Evolutionary conservation across 2,888 invertebrate species (phyloP), one percentile per base, ranked within the genome.

Genomic region (Sinohyriopsis cumingii): DNA sequence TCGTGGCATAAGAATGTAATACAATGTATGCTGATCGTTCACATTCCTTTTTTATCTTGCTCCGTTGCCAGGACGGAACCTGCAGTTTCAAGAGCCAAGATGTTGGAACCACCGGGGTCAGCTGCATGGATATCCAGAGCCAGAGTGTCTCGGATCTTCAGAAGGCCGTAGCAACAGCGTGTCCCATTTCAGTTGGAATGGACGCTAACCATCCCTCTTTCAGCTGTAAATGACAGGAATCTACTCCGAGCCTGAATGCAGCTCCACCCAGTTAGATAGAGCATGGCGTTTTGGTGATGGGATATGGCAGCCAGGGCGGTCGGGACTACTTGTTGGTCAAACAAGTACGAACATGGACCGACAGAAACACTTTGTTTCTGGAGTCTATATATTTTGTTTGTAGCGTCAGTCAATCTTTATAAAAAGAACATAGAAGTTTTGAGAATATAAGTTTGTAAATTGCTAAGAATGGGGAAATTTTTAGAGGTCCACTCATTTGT

Each of bases 151-250:
- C 92, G 7, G 93, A 93, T 86, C 91, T 97, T 84, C 92, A 93
- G 91, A 90, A 92, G 75, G 96, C 96, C 18, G 93, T 96, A 65
- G 96, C 96, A 70, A 94, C 94, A 0, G 89, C 94, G 77, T 96
- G 96, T 0, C 96, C 96, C 18, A 92, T 96, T 55, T 93, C 95
- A 9, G 94, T 96, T 68, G 96, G 95, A 83, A 96, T 96, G 87
- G 96, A 97, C 92, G 96, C 96, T 73, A 93, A 94, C 61, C 81
- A 81, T 65, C 33, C 45, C 33, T 93, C 93, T 75, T 96, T 93
- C 79, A 76, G 59, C 70, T 78, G 0, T 71, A 25, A 63, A 73
- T 69, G 61, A 63, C 25, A 33, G 81, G 80, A 25, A 60, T 79
- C 20, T 80, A 80, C 72, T 65, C 59, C 54, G 80, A 80, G 64